Evolutionary conservation across 2,888 invertebrate species (phyloP).

Genomic region (Fabriciana adippe): DNA sequence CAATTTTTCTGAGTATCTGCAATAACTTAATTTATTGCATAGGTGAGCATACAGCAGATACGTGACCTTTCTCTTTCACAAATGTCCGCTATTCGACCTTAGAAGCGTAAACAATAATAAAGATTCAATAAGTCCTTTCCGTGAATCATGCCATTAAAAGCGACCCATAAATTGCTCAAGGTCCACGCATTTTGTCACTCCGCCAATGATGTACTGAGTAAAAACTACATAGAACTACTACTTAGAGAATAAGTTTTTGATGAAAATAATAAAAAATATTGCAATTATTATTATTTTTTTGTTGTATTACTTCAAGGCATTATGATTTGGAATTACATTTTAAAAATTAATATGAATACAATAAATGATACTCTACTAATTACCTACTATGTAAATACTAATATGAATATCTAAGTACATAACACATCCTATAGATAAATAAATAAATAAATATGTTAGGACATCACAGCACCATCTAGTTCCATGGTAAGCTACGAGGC

Average conservation of each 20-base stretch:
- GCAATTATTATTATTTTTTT: background rate
- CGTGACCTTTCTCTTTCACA: slow-evolving; percentile 10
- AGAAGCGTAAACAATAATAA: slow-evolving; percentile 33
- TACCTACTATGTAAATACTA: too few relatives aligned
- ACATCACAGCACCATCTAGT: too few relatives aligned
- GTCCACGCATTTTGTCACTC: slow-evolving; percentile 45
- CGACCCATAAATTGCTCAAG: slow-evolving; percentile 45
- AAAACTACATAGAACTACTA: slow-evolving; percentile 20
- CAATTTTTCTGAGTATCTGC: too few relatives aligned
- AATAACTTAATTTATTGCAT: too few relatives aligned
- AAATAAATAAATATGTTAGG: too few relatives aligned
- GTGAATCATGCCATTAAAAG: slow-evolving; percentile 39
- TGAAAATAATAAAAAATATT: background rate
- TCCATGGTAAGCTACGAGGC: too few relatives aligned
- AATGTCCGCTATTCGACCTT: slow-evolving; percentile 32
- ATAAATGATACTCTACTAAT: too few relatives aligned
- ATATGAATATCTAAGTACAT: too few relatives aligned
- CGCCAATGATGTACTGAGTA: slow-evolving; percentile 47
- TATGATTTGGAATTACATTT: too few relatives aligned
- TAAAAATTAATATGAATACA: too few relatives aligned
- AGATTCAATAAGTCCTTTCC: slow-evolving; percentile 38
- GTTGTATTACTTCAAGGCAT: background rate
- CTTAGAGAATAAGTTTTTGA: background rate
- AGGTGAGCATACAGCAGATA: too few relatives aligned
- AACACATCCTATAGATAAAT: too few relatives aligned